Percentiles rank a stretch among this genome's conserved stretches.
Conservation (phyloP, 1,140 invertebrate species). For the Cardiocondyla obscurior region DNA sequence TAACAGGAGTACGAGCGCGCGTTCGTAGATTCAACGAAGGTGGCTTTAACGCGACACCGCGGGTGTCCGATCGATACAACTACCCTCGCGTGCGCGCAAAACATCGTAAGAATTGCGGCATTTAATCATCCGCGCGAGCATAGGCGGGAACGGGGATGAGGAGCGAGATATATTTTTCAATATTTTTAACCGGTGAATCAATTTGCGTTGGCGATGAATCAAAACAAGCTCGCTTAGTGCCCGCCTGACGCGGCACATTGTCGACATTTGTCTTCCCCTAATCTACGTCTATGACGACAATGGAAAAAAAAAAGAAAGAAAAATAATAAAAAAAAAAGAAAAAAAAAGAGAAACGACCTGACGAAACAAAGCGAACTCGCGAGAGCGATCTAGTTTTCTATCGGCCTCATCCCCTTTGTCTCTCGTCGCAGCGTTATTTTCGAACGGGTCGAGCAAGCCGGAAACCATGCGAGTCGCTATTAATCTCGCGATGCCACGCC, state of each 20-base stretch:
- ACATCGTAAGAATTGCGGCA: slow-evolving; percentile 41
- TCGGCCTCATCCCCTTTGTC: neutral
- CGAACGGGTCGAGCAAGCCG: neutral
- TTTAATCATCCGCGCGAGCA: slow-evolving; percentile 27
- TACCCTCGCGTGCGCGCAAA: slow-evolving; percentile 43
- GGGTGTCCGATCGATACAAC: slow-evolving; percentile 42
- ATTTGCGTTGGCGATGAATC: slow-evolving; percentile 50
- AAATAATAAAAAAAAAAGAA: neutral
- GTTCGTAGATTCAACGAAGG: neutral
- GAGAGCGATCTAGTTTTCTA: neutral
- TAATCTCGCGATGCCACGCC: slow-evolving; percentile 27
- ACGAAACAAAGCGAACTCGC: neutral
- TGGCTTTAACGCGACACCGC: neutral
- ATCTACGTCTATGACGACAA: slow-evolving; percentile 33
- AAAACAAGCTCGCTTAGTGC: neutral
- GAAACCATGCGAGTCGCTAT: slow-evolving; percentile 31
- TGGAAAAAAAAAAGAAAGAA: neutral
- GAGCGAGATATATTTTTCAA: slow-evolving; percentile 3
- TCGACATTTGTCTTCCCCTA: slow-evolving; percentile 43
- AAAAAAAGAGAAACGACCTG: neutral
- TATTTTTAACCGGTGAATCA: slow-evolving; percentile 46
- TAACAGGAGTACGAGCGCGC: neutral
- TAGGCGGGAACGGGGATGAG: neutral
- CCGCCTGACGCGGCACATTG: neutral
- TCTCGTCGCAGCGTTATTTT: slow-evolving; percentile 38